Conservation (phyloP, 2,888 invertebrate genomes). For the Carpatolechia fugitivella region DNA sequence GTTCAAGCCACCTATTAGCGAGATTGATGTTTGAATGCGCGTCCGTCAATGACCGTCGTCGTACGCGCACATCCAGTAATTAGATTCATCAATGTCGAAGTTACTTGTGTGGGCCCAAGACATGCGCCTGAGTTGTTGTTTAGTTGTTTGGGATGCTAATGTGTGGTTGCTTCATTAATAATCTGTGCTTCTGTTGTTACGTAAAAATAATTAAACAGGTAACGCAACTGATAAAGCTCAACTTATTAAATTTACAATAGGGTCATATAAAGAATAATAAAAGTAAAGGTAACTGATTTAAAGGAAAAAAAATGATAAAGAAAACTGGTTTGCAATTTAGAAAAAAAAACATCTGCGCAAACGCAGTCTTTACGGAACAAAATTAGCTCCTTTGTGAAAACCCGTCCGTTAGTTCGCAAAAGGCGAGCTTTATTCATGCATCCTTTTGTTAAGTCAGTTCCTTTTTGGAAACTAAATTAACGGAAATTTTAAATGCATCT, state of each 20-base stretch:
- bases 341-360: constrained; percentile 4
- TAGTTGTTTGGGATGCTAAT: not conserved
- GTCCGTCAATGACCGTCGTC: constrained; percentile 27
- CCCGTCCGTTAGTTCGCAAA: constrained; percentile 4
- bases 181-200: constrained; percentile 2
- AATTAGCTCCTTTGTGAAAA: constrained; percentile 7
- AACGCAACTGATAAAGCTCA: not conserved
- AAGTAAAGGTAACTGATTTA: too few relatives aligned
- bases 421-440: not conserved
- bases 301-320: not conserved
- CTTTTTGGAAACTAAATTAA: not conserved
- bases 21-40: constrained; percentile 62
- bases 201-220: not conserved
- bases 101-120: constrained; percentile 4
- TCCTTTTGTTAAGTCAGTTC: not conserved
- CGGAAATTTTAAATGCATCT: not conserved
- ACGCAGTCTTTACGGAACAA: not conserved
- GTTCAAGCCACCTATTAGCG: constrained; percentile 30
- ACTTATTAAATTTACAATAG: too few relatives aligned
- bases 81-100: constrained; percentile 60
- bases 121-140: not conserved
- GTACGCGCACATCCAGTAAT: constrained; percentile 49
- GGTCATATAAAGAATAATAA: too few relatives aligned
- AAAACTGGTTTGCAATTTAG: not conserved
- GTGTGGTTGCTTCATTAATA: not conserved